Percentiles rank a stretch among this genome's conserved stretches.
These are phyloP conservation scores for Manis pentadactyla DNA, from an alignment of 2,797 vertebrate genomes.

Conservation along the genomic window DNA sequence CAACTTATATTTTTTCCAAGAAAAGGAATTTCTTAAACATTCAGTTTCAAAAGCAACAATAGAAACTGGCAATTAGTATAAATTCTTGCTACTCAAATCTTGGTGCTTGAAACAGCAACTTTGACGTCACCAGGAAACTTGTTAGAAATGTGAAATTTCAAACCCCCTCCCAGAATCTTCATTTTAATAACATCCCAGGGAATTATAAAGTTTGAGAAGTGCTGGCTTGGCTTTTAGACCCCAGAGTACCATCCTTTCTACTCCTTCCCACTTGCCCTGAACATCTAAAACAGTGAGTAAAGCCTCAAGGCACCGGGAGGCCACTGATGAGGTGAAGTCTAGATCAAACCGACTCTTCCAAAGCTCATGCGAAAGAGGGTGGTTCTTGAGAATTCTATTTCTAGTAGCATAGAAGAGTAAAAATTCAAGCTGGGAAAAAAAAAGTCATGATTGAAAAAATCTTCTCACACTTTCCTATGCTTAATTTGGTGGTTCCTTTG, in stretches of 20 bases:
- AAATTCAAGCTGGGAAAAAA: slow-evolving; percentile 23
- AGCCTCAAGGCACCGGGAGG: not conserved
- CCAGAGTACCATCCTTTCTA: not conserved
- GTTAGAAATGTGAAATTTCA: not conserved
- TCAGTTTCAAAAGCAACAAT: not conserved
- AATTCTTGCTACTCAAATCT: not conserved
- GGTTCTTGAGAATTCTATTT: slow-evolving; percentile 51
- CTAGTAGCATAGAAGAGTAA: slow-evolving; percentile 18
- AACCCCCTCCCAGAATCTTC: not conserved
- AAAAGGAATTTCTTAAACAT: not conserved
- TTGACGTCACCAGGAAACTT: not conserved
- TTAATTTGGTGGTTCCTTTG: slow-evolving; percentile 70
- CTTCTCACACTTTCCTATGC: slow-evolving; percentile 35
- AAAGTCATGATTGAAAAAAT: slow-evolving; percentile 47
- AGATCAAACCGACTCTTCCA: slow-evolving; percentile 7
- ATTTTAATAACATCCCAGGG: not conserved
- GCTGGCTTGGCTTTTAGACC: not conserved
- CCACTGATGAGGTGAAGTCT: not conserved
- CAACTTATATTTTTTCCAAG: not conserved
- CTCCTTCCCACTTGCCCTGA: not conserved
- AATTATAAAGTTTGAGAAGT: not conserved
- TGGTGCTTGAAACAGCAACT: not conserved
- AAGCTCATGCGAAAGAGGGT: not conserved
- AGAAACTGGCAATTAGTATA: not conserved
- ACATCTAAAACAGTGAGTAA: not conserved